phyloP scores from a whole-genome alignment of 2,797 vertebrate species.

The Glyptemys insculpta region DNA sequence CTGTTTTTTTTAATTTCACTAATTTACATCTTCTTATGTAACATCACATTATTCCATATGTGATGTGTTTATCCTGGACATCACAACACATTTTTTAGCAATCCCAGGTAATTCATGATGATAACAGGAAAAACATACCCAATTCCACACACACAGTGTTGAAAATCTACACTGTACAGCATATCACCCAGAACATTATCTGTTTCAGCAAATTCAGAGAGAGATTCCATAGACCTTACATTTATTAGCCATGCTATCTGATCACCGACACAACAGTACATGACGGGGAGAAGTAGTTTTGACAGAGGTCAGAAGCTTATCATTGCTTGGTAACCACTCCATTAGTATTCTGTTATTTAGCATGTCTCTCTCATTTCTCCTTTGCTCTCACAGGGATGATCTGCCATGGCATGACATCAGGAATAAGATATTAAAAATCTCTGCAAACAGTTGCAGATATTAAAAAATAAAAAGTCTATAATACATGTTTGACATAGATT shows the following conservation, averaged over 20 bases:
- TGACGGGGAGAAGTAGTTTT: conserved; percentile 26
- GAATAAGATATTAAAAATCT: neutral
- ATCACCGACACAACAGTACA: conserved; percentile 30
- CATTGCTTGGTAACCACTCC: neutral
- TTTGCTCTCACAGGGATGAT: neutral
- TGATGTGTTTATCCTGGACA: neutral
- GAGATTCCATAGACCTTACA: conserved; percentile 15
- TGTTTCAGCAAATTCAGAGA: conserved; percentile 18
- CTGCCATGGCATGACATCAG: neutral
- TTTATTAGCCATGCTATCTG: conserved; percentile 50
- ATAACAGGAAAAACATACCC: conserved; percentile 37
- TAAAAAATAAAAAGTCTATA: neutral
- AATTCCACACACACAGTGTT: conserved; percentile 27
- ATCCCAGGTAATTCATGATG: conserved; percentile 32
- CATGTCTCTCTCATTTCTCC: neutral
- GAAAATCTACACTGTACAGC: neutral
- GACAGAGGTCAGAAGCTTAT: conserved; percentile 39
- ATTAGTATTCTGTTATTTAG: neutral
- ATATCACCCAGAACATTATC: conserved; percentile 10
- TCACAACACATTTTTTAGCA: neutral
- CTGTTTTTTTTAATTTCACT: neutral
- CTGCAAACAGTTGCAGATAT: neutral
- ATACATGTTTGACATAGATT: neutral
- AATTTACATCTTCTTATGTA: neutral
- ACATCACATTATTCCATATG: neutral